Evolutionary conservation across 2,113 vertebrate genomes (phyloP).

Genomic region (Lipophrys pholis): DNA sequence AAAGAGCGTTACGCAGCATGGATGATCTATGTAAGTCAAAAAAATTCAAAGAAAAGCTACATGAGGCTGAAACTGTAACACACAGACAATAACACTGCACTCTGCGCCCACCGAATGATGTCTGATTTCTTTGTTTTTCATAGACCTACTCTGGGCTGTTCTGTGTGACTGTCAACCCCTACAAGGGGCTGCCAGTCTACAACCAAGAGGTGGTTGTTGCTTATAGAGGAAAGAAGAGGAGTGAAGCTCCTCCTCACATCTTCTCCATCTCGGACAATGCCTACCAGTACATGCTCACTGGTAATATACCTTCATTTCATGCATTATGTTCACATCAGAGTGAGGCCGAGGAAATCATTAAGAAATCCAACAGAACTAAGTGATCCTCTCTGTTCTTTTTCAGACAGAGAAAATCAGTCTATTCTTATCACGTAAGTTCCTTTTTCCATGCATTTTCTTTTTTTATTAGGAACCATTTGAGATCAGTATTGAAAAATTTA

Average conservation of each 20-base stretch:
- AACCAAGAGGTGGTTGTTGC: slow-evolving; percentile 88
- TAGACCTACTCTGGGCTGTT: slow-evolving; percentile 87
- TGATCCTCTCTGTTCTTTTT: slow-evolving; percentile 22
- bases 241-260: slow-evolving; percentile 92
- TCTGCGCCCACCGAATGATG: too few relatives aligned
- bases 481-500: neutral
- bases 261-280: slow-evolving; percentile 95
- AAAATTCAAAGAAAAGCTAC: neutral
- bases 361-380: neutral
- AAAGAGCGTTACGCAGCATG: slow-evolving; percentile 94
- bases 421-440: slow-evolving; percentile 78
- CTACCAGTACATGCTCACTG: slow-evolving; percentile 93
- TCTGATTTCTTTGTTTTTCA: neutral
- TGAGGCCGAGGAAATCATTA: neutral
- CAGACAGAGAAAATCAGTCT: slow-evolving; percentile 81
- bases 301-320: slow-evolving; percentile 64
- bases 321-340: neutral
- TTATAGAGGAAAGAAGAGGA: slow-evolving; percentile 93
- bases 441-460: neutral
- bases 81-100: too few relatives aligned
- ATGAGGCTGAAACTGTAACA: too few relatives aligned
- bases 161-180: slow-evolving; percentile 93
- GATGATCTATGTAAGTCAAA: slow-evolving; percentile 90
- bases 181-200: slow-evolving; percentile 93
- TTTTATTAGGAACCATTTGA: neutral